Evolutionary conservation across 2,113 vertebrate genomes (phyloP).

Genomic region (Numida meleagris): DNA sequence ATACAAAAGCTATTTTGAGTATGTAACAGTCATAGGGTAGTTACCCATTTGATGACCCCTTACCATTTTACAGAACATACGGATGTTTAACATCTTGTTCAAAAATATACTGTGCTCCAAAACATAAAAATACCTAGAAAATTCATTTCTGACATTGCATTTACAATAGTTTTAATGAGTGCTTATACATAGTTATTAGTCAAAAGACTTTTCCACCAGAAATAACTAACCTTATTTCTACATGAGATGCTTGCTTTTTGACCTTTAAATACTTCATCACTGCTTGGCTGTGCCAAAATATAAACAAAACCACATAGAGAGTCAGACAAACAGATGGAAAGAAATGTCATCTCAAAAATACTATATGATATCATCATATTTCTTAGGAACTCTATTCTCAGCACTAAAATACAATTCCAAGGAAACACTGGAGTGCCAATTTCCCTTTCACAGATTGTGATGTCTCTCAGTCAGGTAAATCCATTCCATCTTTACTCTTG

Average conservation of each 20-base stretch:
- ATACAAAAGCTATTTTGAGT: constrained; percentile 20
- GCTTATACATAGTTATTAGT: constrained; percentile 55
- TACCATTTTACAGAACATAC: constrained; percentile 53
- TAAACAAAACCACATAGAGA: constrained; percentile 50
- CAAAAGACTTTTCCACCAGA: constrained; percentile 60
- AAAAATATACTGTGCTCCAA: constrained; percentile 64
- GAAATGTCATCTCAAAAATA: constrained; percentile 38
- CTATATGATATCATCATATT: not conserved
- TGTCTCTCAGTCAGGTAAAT: not conserved
- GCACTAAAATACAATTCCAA: constrained; percentile 48
- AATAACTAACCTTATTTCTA: constrained; percentile 68
- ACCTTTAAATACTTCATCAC: constrained; percentile 56
- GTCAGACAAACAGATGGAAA: constrained; percentile 58
- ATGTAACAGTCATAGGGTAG: not conserved
- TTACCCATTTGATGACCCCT: constrained; percentile 33
- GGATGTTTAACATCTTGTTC: constrained; percentile 58
- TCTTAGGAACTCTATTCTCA: constrained; percentile 4
- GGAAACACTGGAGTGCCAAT: not conserved
- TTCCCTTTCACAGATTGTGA: constrained; percentile 2
- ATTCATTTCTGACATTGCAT: constrained; percentile 64
- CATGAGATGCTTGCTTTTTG: constrained; percentile 47
- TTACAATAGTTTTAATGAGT: constrained; percentile 66
- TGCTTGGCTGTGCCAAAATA: constrained; percentile 1
- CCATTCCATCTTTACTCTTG: not conserved
- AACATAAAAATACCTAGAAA: constrained; percentile 64